Percentiles rank a stretch among this genome's conserved stretches.
These are phyloP conservation scores for Platalea minor DNA, from an alignment of 2,797 vertebrate genomes.

Conservation along the genomic window DNA sequence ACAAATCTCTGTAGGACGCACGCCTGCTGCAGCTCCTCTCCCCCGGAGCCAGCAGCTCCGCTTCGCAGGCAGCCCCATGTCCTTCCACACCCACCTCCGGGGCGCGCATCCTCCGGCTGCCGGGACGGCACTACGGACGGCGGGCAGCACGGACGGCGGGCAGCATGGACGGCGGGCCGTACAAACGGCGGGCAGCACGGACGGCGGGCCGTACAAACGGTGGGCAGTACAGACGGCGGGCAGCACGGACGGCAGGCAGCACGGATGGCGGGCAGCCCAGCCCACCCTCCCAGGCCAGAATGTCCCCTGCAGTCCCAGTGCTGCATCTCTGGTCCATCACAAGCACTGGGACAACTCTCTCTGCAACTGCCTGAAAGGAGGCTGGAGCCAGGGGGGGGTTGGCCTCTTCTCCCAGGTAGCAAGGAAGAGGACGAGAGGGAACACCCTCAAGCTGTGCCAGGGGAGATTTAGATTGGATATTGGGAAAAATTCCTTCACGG, in stretches of 20 bases:
- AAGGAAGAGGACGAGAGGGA: too few relatives aligned
- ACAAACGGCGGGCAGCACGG: too few relatives aligned
- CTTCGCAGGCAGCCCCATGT: accelerated
- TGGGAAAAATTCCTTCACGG: too few relatives aligned
- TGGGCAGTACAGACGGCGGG: accelerated
- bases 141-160: neutral
- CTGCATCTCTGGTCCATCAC: neutral
- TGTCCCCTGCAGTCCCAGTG: neutral
- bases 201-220: too few relatives aligned
- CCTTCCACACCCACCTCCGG: neutral
- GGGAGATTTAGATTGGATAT: too few relatives aligned
- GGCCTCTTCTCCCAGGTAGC: too few relatives aligned
- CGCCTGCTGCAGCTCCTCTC: neutral
- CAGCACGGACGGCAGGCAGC: too few relatives aligned
- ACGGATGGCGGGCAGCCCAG: accelerated
- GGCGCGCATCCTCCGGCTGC: neutral
- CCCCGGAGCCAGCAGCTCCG: neutral
- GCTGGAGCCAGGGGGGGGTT: too few relatives aligned
- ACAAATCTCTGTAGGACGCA: neutral
- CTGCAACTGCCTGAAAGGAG: too few relatives aligned
- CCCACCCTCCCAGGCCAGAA: neutral
- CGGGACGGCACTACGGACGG: accelerated
- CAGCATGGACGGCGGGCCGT: too few relatives aligned
- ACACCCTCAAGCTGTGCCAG: too few relatives aligned
- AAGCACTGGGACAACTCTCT: neutral